Evolutionary conservation across 2,888 invertebrate genomes (phyloP).

Genomic region (Sinodicranocentrus sp.): DNA sequence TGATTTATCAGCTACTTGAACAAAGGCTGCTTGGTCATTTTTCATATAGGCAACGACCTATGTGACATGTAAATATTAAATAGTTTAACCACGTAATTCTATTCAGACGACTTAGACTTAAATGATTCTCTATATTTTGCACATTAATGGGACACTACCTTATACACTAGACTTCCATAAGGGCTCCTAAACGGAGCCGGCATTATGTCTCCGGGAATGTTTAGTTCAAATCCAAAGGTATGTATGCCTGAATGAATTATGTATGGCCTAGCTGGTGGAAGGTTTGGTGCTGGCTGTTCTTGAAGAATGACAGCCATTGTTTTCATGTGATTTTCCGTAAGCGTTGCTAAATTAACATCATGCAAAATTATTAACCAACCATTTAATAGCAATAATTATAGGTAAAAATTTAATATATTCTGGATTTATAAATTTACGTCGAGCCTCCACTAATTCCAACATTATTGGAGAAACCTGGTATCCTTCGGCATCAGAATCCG

Average conservation of each 20-base stretch:
- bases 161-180: conserved; percentile 61
- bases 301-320: conserved; percentile 39
- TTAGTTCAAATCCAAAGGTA: conserved; percentile 62
- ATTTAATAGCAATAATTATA: too few relatives aligned
- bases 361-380: neutral
- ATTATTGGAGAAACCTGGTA: conserved; percentile 61
- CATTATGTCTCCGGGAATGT: conserved; percentile 36
- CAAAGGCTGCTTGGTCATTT: conserved; percentile 52
- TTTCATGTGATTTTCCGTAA: conserved; percentile 54
- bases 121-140: too few relatives aligned
- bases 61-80: too few relatives aligned
- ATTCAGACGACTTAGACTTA: too few relatives aligned
- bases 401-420: too few relatives aligned
- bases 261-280: conserved; percentile 51
- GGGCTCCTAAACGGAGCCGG: conserved; percentile 64
- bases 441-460: conserved; percentile 50
- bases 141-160: too few relatives aligned
- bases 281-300: conserved; percentile 59
- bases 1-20: conserved; percentile 59
- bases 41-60: conserved; percentile 59
- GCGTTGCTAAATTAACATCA: conserved; percentile 33
- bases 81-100: too few relatives aligned
- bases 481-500: conserved; percentile 60
- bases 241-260: conserved; percentile 63
- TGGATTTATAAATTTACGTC: too few relatives aligned